Conservation (phyloP, 2,797 vertebrate species). For the Malacoraja senta region DNA sequence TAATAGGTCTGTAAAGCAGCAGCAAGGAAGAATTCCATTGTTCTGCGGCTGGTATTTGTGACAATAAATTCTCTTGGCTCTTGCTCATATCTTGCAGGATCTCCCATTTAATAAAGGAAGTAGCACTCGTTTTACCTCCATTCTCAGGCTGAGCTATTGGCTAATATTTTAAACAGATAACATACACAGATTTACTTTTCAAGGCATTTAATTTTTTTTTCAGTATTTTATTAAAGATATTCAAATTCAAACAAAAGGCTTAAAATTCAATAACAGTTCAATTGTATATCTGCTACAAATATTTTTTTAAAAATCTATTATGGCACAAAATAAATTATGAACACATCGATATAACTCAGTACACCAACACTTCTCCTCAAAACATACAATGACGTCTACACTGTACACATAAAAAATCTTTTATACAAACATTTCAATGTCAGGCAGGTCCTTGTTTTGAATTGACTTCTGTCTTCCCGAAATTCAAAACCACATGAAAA, state of each 20-base stretch:
- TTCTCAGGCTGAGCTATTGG: neutral
- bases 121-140: too few species aligned
- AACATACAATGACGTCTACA: conserved; percentile 37
- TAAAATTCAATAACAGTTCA: conserved; percentile 38
- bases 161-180: neutral
- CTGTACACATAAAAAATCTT: conserved; percentile 39
- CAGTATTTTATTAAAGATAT: conserved; percentile 39
- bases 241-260: conserved; percentile 37
- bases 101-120: too few species aligned
- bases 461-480: neutral
- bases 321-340: conserved; percentile 39
- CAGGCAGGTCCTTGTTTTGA: conserved; percentile 29
- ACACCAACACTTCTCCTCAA: conserved; percentile 34
- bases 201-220: conserved; percentile 18
- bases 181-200: neutral
- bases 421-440: conserved; percentile 36
- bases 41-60: too few species aligned
- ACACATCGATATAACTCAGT: conserved; percentile 38
- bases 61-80: too few species aligned
- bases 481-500: conserved; percentile 32
- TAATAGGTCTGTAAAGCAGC: too few species aligned
- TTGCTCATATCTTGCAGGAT: too few species aligned
- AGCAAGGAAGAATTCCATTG: too few species aligned
- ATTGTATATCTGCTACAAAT: conserved; percentile 38
- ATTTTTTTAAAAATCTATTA: conserved; percentile 39